phyloP scores from a whole-genome alignment of 2,113 vertebrate genomes.

The Carassius auratus region DNA sequence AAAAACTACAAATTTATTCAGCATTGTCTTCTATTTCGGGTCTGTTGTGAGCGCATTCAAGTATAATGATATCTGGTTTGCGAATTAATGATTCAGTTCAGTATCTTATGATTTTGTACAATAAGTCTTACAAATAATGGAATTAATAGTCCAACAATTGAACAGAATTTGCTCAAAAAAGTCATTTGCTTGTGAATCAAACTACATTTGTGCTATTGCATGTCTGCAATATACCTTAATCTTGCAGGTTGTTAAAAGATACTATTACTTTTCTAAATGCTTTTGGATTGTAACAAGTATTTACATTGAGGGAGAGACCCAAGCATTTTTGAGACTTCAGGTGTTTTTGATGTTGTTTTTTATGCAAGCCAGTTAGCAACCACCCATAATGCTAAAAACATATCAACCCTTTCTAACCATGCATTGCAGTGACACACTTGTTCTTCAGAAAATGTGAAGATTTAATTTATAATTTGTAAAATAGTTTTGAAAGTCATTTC shows the following conservation, averaged over 20 bases:
- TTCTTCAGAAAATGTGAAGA: neutral
- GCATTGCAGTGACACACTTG: neutral
- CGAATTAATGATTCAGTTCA: neutral
- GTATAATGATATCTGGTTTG: too few species aligned
- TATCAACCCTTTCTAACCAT: neutral
- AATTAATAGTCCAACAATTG: neutral
- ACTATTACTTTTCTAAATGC: neutral
- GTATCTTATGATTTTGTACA: neutral
- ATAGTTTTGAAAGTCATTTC: slow-evolving; percentile 35
- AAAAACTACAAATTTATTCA: too few species aligned
- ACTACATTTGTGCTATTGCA: neutral
- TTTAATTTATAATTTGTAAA: neutral
- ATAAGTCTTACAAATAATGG: neutral
- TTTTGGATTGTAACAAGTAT: neutral
- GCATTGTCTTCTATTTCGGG: too few species aligned
- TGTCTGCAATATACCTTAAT: neutral
- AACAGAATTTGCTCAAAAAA: neutral
- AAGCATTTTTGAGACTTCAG: neutral
- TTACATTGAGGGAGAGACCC: neutral
- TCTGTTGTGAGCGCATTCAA: too few species aligned
- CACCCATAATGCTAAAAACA: neutral
- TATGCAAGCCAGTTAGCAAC: neutral
- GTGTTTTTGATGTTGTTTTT: neutral
- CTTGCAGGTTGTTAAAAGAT: neutral
- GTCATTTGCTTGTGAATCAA: neutral